Percentiles rank a stretch among this genome's conserved stretches.
Evolutionary conservation across 1,140 invertebrate genomes (phyloP).

Genomic region (Drosophila lacertosa): DNA sequence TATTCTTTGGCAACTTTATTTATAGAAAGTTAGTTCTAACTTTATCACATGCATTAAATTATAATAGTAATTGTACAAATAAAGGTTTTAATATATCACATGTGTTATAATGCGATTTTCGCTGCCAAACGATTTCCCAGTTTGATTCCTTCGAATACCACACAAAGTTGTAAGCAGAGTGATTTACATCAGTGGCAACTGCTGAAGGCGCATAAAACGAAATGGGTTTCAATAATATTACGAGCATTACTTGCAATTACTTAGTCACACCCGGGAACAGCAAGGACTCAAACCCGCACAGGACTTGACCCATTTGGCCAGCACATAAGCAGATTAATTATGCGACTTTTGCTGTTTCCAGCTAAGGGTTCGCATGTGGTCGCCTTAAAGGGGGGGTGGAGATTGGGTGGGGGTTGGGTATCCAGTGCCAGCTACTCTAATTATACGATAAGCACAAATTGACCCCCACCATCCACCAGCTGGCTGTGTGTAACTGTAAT

Average conservation of each 20-base stretch:
- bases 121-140: background rate
- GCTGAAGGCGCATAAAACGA: conserved; percentile 50
- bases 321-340: conserved; percentile 78
- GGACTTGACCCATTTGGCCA: conserved; percentile 34
- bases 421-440: conserved; percentile 54
- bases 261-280: conserved; percentile 64
- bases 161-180: background rate
- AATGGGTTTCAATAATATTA: conserved; percentile 73
- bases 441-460: conserved; percentile 78
- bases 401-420: background rate
- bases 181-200: conserved; percentile 63
- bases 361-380: conserved; percentile 56
- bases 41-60: too few relatives aligned
- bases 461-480: conserved; percentile 59
- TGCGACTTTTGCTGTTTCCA: conserved; percentile 68
- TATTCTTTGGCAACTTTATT: too few relatives aligned
- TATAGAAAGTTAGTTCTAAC: too few relatives aligned
- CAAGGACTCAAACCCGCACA: background rate
- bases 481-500: too few relatives aligned
- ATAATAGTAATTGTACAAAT: too few relatives aligned
- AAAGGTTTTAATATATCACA: too few relatives aligned
- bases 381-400: conserved; percentile 26
- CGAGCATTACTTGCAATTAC: conserved; percentile 68
- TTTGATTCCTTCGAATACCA: background rate
- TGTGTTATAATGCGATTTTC: background rate